Percentiles rank a stretch among this genome's conserved stretches.
Conservation (phyloP, 2,113 vertebrate genomes). For the Cricetomys ansorgei region DNA sequence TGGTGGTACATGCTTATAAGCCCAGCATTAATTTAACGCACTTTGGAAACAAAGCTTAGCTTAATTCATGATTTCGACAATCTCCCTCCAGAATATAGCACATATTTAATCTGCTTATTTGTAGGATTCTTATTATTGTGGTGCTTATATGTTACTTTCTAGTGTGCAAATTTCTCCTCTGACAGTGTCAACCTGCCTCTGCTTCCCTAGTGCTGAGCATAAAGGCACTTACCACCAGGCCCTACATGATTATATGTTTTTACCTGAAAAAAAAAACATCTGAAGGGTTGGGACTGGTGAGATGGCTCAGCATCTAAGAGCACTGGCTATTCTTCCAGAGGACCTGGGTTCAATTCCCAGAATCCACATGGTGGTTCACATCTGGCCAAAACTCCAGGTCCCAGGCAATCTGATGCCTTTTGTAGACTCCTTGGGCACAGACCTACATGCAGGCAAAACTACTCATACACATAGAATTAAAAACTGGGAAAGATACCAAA, state of each 20-base stretch:
- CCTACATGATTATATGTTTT: neutral
- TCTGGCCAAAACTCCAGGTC: neutral
- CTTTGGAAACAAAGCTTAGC: neutral
- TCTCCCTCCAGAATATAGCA: neutral
- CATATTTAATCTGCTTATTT: constrained; percentile 28
- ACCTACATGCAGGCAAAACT: neutral
- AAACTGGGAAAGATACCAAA: neutral
- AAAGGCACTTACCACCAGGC: neutral
- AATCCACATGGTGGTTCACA: neutral
- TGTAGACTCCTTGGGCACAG: neutral
- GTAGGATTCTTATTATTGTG: neutral
- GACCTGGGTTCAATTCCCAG: neutral
- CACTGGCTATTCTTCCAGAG: neutral
- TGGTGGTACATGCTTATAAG: neutral
- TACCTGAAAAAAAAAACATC: neutral
- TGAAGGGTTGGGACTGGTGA: neutral
- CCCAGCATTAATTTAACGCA: too few relatives aligned
- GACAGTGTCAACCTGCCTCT: neutral
- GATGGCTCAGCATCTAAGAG: neutral
- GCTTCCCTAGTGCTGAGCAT: neutral
- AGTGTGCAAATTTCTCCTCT: neutral
- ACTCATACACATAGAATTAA: neutral
- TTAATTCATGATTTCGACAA: constrained; percentile 20
- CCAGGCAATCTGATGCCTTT: neutral
- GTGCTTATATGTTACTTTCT: neutral